Evolutionary conservation across 1,140 invertebrate species (phyloP), one percentile per base, ranked within the genome.

Genomic region (Venustaconcha ellipsiformis): DNA sequence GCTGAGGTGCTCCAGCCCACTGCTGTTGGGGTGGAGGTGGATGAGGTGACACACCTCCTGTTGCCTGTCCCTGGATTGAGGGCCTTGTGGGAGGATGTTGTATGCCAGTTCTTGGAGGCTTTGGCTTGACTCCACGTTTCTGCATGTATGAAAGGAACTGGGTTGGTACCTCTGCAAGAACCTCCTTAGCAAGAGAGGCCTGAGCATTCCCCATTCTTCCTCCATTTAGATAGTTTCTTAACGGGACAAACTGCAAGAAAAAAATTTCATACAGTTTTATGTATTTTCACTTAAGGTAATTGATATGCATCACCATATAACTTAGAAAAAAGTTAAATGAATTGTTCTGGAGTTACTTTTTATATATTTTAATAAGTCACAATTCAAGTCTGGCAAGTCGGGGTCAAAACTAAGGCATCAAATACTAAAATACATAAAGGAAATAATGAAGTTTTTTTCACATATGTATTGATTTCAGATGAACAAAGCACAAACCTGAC

Each of bases 81-180:
- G 37, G 37, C 37, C 37, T 48, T 6, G 6, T 48, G 11, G 37
- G 8, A 48, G 37, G 37, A 6, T 48, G 37, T 8, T 48, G 37
- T 6, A 11, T 8, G 37, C 37, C 37, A 48, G 6, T 48, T 48
- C 70, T 74, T 14, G 78, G 70, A 56, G 72, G 82, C 64, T 89
- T 89, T 14, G 92, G 92, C 72, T 83, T 81, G 20, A 93, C 89
- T 20, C 88, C 88, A 65, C 89, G 88, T 60, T 86, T 89, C 57
- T 92, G 93, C 93, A 93, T 93, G 82, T 91, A 93, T 1, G 90
- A 87, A 26, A 92, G 82, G 58, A 94, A 89, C 81, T 93, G 93
- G 23, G 90, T 89, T 5, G 93, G 93, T 30, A 93, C 90, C 85
- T 93, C 93, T 12, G 92, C 92, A 15, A 93, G 82, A 8, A 93